Evolutionary conservation across 2,888 invertebrate genomes (phyloP).

Genomic region (Baccha elongata): DNA sequence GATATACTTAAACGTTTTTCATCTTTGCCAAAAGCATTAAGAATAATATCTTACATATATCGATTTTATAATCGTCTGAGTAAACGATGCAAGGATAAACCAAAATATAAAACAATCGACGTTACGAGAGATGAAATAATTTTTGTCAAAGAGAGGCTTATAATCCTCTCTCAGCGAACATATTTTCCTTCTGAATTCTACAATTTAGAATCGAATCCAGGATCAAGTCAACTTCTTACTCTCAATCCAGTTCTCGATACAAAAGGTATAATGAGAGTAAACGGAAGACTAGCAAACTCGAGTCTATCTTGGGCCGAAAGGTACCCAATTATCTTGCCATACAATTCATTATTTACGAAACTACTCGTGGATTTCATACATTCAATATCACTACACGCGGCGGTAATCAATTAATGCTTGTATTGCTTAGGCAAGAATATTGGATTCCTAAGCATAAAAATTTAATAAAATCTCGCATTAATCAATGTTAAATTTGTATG

Average conservation of each 20-base stretch:
- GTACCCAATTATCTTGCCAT: conserved; percentile 41
- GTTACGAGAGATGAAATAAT: neutral
- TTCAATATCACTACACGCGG: conserved; percentile 49
- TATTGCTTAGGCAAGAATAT: conserved; percentile 10
- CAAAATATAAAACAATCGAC: neutral
- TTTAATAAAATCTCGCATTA: conserved; percentile 28
- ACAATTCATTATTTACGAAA: conserved; percentile 7
- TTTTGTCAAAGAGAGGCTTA: neutral
- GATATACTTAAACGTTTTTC: conserved; percentile 10
- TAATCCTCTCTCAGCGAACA: neutral
- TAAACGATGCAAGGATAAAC: neutral
- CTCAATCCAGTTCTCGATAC: conserved; percentile 39
- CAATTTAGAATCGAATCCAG: neutral
- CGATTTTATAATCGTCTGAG: conserved; percentile 30
- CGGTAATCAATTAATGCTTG: conserved; percentile 35
- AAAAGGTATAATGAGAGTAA: conserved; percentile 24
- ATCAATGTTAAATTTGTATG: conserved; percentile 36
- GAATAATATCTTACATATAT: conserved; percentile 39
- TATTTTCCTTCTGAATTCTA: neutral
- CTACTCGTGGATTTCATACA: conserved; percentile 35
- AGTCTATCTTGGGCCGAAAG: conserved; percentile 19
- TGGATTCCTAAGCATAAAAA: conserved; percentile 35
- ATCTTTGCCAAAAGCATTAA: conserved; percentile 20
- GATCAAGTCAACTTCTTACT: conserved; percentile 28
- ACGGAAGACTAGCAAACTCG: conserved; percentile 37